Evolutionary conservation across 2,113 vertebrate genomes (phyloP).

Genomic region (Hepsetus odoe): DNA sequence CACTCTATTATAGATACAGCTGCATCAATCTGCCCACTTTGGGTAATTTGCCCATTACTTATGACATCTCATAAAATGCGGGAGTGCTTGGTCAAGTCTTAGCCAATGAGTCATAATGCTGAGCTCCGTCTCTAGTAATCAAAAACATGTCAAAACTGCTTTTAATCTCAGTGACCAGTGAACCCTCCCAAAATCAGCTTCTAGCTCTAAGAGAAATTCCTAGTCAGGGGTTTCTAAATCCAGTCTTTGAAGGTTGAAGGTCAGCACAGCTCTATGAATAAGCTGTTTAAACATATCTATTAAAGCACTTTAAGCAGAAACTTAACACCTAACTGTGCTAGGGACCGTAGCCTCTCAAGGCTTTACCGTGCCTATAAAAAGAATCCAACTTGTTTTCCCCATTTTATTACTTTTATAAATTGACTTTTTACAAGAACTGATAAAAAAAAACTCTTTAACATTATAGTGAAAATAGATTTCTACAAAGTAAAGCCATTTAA

Average conservation of each 20-base stretch:
- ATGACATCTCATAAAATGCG: conserved; percentile 50
- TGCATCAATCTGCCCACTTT: conserved; percentile 38
- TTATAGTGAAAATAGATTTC: too few relatives aligned
- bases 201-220: background rate
- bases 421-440: too few relatives aligned
- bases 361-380: too few relatives aligned
- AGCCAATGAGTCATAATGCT: conserved; percentile 41
- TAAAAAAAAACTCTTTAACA: too few relatives aligned
- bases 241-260: background rate
- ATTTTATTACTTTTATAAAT: too few relatives aligned
- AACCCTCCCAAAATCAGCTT: conserved; percentile 1
- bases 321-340: background rate
- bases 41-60: conserved; percentile 29
- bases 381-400: too few relatives aligned
- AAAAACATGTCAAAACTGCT: conserved; percentile 30
- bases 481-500: too few relatives aligned
- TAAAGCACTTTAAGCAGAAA: too few relatives aligned
- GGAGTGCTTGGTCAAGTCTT: conserved; percentile 46
- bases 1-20: conserved; percentile 41
- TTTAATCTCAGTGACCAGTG: conserved; percentile 21
- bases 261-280: background rate
- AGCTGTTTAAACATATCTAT: background rate
- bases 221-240: background rate
- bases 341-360: background rate
- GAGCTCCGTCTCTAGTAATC: conserved; percentile 24